A percentile compares a stretch with the other conserved stretches of the same genome.
Conservation (phyloP, 2,113 vertebrate species). For the Cettia cetti region DNA sequence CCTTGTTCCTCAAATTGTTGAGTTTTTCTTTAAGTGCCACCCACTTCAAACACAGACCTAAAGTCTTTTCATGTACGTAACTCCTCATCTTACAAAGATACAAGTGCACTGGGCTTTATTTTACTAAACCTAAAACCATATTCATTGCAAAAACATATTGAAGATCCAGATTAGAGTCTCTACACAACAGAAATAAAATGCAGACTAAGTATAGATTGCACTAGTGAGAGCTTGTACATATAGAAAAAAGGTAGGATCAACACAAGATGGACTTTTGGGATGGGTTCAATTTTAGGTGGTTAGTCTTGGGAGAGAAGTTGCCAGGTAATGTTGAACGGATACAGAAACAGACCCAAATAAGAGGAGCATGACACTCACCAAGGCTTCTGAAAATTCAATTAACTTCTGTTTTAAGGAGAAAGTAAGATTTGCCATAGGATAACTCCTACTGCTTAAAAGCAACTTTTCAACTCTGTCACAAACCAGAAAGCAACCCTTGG, state of each 20-base stretch:
- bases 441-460: background rate
- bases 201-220: background rate
- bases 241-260: background rate
- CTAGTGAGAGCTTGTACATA: fast-evolving
- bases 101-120: background rate
- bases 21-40: background rate
- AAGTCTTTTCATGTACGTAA: background rate
- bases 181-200: background rate
- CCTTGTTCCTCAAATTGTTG: background rate
- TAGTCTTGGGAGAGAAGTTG: background rate
- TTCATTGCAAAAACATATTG: background rate
- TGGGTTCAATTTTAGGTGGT: background rate
- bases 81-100: background rate
- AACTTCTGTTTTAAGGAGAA: background rate
- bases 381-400: background rate
- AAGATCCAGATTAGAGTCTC: background rate
- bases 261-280: background rate
- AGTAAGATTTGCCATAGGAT: background rate
- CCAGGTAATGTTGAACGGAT: background rate
- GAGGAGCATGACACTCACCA: background rate
- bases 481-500: background rate
- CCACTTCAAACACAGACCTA: background rate
- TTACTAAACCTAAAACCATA: background rate
- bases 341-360: background rate
- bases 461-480: background rate